Percentiles rank a stretch among this genome's conserved stretches.
These are phyloP conservation scores for Gadopsis bispinosus DNA, from an alignment of 2,797 vertebrate genomes.

Conservation along the genomic window DNA sequence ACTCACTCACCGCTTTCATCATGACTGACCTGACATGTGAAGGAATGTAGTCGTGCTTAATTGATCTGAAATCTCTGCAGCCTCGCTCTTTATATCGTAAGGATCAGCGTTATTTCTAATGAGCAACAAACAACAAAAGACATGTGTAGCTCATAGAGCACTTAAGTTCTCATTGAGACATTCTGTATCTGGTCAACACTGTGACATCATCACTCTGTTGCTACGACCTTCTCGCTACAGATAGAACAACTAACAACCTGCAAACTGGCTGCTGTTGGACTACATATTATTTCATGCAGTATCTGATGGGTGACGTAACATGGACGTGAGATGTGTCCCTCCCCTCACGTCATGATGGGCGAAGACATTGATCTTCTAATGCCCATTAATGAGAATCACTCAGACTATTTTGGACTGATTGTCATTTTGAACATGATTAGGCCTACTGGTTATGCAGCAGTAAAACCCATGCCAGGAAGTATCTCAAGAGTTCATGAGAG, in stretches of 20 bases:
- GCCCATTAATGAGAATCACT: not conserved
- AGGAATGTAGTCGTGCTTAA: conserved; percentile 67
- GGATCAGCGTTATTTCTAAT: conserved; percentile 51
- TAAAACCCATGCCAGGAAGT: not conserved
- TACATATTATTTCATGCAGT: not conserved
- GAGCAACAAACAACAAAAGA: not conserved
- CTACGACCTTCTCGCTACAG: not conserved
- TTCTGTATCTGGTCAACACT: not conserved
- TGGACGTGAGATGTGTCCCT: not conserved
- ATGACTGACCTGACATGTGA: conserved; percentile 36
- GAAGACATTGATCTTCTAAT: not conserved
- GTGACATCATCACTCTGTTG: not conserved
- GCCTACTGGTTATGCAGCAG: not conserved
- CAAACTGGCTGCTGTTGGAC: not conserved
- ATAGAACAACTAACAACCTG: not conserved
- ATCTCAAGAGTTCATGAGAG: not conserved
- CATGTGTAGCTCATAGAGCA: conserved; percentile 10
- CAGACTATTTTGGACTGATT: no score
- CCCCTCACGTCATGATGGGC: not conserved
- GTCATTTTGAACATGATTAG: not conserved
- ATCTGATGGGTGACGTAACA: conserved; percentile 8
- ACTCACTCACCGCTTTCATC: not conserved
- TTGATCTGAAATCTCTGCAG: conserved; percentile 62
- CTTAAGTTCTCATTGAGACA: not conserved
- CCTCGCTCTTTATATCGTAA: conserved; percentile 4